Percentiles rank a stretch among this genome's conserved stretches.
These are phyloP conservation scores for Patella ulyssiponensis DNA, from an alignment of 2,888 invertebrate genomes.

Conservation along the genomic window DNA sequence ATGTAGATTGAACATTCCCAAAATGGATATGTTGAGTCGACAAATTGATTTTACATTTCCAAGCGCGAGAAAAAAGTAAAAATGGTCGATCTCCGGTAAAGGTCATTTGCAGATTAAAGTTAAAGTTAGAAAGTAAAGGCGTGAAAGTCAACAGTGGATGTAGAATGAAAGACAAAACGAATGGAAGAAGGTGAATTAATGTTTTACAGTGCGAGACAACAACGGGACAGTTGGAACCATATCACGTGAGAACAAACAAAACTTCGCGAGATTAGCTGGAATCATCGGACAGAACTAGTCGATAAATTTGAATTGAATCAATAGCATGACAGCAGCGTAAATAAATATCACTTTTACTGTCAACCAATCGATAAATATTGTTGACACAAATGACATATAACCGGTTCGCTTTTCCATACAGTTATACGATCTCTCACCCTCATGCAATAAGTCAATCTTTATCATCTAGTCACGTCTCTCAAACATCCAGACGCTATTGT, in stretches of 20 bases:
- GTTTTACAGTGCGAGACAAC: neutral
- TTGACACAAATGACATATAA: conserved; percentile 11
- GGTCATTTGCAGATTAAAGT: neutral
- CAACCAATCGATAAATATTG: conserved; percentile 4
- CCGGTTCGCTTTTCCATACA: conserved; percentile 3
- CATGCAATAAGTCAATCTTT: conserved; percentile 1
- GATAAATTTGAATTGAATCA: conserved; percentile 9
- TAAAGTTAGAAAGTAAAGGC: neutral
- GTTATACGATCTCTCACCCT: conserved; percentile 3
- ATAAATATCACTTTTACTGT: conserved; percentile 5
- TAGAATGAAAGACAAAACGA: neutral
- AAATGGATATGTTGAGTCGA: too few species aligned
- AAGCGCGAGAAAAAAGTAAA: too few species aligned
- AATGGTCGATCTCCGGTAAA: too few species aligned
- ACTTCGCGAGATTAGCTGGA: conserved; percentile 1
- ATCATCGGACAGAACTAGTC: neutral
- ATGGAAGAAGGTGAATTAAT: neutral
- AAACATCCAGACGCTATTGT: conserved; percentile 5
- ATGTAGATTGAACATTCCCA: too few species aligned
- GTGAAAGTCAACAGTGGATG: neutral
- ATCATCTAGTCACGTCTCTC: conserved; percentile 3
- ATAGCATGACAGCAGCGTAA: neutral
- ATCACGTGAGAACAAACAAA: conserved; percentile 4
- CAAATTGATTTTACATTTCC: too few species aligned
- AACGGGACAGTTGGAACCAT: conserved; percentile 13